Evolutionary conservation across 2,888 invertebrate species (phyloP).

Genomic region (Sesia bembeciformis): DNA sequence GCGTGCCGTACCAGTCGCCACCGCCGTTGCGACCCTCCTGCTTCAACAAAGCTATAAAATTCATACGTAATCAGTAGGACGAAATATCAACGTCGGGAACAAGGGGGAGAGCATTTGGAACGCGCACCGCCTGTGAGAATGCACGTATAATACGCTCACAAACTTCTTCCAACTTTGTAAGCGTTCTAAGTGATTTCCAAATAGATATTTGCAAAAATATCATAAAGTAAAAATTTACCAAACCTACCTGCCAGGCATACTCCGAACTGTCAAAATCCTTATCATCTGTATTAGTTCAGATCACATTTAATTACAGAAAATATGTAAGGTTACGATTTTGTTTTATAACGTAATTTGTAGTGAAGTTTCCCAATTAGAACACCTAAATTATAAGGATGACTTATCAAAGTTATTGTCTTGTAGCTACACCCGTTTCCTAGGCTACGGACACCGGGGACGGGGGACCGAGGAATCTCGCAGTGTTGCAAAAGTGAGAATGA

Average conservation of each 20-base stretch:
- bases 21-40: slow-evolving; percentile 34
- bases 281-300: slow-evolving; percentile 12
- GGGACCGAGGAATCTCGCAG: neutral
- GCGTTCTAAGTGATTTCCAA: no score
- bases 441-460: slow-evolving; percentile 51
- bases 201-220: neutral
- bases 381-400: no score
- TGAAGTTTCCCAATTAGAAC: no score
- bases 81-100: slow-evolving; percentile 25
- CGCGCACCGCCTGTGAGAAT: slow-evolving; percentile 13
- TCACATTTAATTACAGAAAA: no score
- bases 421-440: slow-evolving; percentile 72
- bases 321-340: no score
- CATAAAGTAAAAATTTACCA: neutral
- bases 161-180: no score
- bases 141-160: no score
- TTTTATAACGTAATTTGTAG: no score
- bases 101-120: slow-evolving; percentile 25
- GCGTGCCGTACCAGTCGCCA: slow-evolving; percentile 56
- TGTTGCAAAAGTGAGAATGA: neutral
- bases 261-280: slow-evolving; percentile 57
- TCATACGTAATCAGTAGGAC: slow-evolving; percentile 32
- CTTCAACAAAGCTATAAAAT: slow-evolving; percentile 43
- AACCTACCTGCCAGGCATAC: slow-evolving; percentile 66
- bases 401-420: slow-evolving; percentile 61